Conservation (phyloP, 2,113 vertebrate genomes). For the Tragelaphus scriptus region DNA sequence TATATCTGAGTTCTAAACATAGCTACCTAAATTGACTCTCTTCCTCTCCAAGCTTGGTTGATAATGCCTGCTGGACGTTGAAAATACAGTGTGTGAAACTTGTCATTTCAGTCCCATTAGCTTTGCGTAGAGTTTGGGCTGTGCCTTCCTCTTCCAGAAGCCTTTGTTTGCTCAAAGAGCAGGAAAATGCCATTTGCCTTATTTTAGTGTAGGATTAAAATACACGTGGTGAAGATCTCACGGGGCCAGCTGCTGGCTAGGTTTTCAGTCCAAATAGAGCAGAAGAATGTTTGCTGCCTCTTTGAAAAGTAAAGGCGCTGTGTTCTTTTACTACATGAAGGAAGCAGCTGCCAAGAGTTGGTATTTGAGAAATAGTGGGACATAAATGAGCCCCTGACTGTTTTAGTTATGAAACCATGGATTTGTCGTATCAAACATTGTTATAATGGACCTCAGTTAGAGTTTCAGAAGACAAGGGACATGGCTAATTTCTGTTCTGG, state of each 20-base stretch:
- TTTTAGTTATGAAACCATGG: not conserved
- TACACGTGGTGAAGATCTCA: conserved; percentile 27
- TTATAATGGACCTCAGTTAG: not conserved
- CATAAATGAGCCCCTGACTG: not conserved
- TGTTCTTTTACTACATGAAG: not conserved
- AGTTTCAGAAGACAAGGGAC: not conserved
- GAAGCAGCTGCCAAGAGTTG: not conserved
- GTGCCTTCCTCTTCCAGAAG: conserved; percentile 27
- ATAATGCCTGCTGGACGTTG: not conserved
- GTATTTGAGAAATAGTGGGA: not conserved
- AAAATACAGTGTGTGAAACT: conserved; percentile 29
- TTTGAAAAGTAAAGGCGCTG: conserved; percentile 44
- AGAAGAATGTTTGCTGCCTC: conserved; percentile 71
- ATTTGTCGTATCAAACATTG: not conserved
- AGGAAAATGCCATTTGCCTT: conserved; percentile 48
- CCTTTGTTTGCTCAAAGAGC: conserved; percentile 50
- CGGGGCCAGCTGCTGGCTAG: conserved; percentile 55
- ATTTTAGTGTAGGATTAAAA: conserved; percentile 69
- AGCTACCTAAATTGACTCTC: not conserved
- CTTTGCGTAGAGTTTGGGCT: conserved; percentile 3
- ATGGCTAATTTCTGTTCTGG: not conserved
- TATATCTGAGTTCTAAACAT: not conserved
- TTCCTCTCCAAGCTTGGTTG: not conserved
- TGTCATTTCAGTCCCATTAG: not conserved
- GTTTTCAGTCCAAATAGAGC: conserved; percentile 71